phyloP scores from a whole-genome alignment of 2,888 invertebrate genomes.

The Mythimna albipuncta region DNA sequence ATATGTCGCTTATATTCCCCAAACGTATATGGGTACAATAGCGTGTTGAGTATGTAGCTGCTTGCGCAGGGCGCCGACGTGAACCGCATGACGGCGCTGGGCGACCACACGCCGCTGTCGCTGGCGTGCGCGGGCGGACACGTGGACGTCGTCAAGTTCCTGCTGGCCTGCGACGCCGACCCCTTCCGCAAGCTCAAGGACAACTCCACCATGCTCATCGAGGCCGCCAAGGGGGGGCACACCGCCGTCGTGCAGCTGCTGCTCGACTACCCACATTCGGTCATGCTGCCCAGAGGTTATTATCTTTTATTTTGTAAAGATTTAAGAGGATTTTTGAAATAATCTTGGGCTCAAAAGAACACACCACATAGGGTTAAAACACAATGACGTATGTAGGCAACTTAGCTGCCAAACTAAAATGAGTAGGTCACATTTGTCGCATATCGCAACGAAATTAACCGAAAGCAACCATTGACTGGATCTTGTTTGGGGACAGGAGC shows the following conservation, averaged over 20 bases:
- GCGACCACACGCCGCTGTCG: conserved; percentile 99
- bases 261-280: conserved; percentile 97
- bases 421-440: too few relatives aligned
- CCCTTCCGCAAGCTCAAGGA: conserved; percentile 99
- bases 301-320: background rate
- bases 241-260: conserved; percentile 98
- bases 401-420: too few relatives aligned
- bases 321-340: background rate
- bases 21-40: background rate
- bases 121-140: conserved; percentile 99
- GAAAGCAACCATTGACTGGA: too few relatives aligned
- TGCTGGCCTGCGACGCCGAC: conserved; percentile 97
- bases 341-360: too few relatives aligned
- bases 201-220: conserved; percentile 99
- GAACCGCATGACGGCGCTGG: conserved; percentile 95
- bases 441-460: too few relatives aligned
- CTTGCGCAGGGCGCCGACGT: conserved; percentile 83
- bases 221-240: conserved; percentile 99
- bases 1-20: background rate
- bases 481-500: too few relatives aligned
- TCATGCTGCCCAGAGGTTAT: conserved; percentile 92
- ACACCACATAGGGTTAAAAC: background rate
- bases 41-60: background rate
- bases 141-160: conserved; percentile 97
- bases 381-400: too few relatives aligned